Evolutionary conservation across 2,797 vertebrate genomes (phyloP).

Genomic region (Falco biarmicus): DNA sequence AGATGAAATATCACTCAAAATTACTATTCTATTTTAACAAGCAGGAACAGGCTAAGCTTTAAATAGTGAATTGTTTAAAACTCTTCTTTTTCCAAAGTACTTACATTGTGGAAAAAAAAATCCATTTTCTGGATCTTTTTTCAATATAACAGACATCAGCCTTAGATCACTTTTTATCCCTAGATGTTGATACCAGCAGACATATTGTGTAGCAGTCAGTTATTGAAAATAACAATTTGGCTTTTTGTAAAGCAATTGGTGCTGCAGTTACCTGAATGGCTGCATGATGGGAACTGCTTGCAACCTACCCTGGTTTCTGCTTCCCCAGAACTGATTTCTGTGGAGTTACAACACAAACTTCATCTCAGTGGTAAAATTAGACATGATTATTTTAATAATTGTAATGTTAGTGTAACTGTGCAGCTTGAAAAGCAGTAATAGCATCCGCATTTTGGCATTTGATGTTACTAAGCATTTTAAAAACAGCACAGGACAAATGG

Average conservation of each 20-base stretch:
- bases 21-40: neutral
- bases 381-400: neutral
- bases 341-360: neutral
- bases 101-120: neutral
- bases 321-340: neutral
- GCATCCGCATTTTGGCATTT: neutral
- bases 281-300: neutral
- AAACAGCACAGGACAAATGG: slow-evolving; percentile 11
- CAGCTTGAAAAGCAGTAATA: neutral
- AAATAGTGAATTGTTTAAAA: neutral
- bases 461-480: neutral
- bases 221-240: neutral
- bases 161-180: neutral
- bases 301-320: slow-evolving; percentile 23
- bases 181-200: neutral
- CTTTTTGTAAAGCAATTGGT: slow-evolving; percentile 38
- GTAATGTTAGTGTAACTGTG: neutral
- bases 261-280: neutral
- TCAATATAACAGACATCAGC: neutral
- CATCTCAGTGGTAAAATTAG: neutral
- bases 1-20: neutral
- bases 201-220: neutral
- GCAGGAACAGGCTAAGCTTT: neutral
- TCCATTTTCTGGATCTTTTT: neutral
- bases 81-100: neutral